Evolutionary conservation across 2,797 vertebrate species (phyloP), one percentile per base, ranked within the genome.

Genomic region (Cuculus canorus): DNA sequence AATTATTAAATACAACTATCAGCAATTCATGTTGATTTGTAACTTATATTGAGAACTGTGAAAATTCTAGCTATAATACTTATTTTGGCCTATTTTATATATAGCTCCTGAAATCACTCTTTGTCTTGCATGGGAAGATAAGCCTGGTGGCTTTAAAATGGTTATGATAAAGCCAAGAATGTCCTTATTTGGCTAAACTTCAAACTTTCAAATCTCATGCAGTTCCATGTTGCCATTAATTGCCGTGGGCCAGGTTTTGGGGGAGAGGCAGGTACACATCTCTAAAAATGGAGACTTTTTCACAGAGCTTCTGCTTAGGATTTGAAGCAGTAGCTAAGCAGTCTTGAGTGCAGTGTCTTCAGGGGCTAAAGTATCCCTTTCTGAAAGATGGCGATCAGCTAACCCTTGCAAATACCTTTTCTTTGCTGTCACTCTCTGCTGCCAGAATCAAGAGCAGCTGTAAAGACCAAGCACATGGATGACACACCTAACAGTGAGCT

Each of bases 111-210:
- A 92, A 96, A 91, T 97, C 85, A 65, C 90, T 95, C 82, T 93
- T 95, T 95, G 68, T 32, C 64, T 95, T 90, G 82, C 80, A 92
- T 82, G 59, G 93, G 73, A 92, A 86, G 94, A 96, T 96, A 95
- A 96, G 97, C 88, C 80, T 94, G 80, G 76, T 95, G 88, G 83
- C 79, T 96, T 93, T 95, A 73, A 76, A 95, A 92, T 89, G 88
- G 82, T 95, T 94, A 76, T 76, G 82, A 56, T 93, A 91, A 97
- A 97, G 83, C 47, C 85, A 92, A 86, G 92, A 94, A 83, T 59
- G 77, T 91, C 75, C 96, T 95, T 87, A 86, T 96, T 93, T 97
- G 93, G 89, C 95, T 97, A 72, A 95, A 94, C 89, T 96, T 94
- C 82, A 94, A 95, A 93, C 82, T 89, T 96, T 91, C 85, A 76